These are phyloP conservation scores for Microhierax caerulescens DNA, from an alignment of 2,797 vertebrate genomes.

Conservation along the genomic window DNA sequence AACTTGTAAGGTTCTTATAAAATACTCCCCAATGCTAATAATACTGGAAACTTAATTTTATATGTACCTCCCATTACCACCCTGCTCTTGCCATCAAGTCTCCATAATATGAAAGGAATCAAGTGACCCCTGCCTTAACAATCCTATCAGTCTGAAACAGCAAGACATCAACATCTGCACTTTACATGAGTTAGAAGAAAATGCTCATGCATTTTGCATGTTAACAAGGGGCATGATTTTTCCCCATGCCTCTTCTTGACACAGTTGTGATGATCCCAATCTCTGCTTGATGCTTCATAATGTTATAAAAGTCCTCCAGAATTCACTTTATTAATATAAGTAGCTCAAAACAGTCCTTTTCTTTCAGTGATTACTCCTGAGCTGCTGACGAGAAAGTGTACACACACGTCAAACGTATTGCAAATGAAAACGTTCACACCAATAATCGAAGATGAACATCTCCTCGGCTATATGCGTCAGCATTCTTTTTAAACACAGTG, in stretches of 20 bases:
- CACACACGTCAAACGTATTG: accelerated
- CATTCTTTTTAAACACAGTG: background rate
- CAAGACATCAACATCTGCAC: background rate
- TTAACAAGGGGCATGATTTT: background rate
- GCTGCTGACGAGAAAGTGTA: background rate
- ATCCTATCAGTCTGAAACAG: background rate
- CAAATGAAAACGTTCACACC: background rate
- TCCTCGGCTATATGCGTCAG: background rate
- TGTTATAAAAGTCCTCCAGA: background rate
- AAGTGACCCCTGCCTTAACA: background rate
- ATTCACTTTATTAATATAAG: background rate
- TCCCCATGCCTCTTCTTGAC: background rate
- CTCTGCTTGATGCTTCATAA: background rate
- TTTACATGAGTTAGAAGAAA: background rate
- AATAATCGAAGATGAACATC: background rate
- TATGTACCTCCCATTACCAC: background rate
- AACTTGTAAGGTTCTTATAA: background rate
- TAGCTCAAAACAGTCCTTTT: background rate
- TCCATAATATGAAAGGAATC: background rate
- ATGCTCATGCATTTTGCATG: background rate
- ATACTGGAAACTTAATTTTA: background rate
- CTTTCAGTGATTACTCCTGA: background rate
- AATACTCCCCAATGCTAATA: background rate
- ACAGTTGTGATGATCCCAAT: background rate
- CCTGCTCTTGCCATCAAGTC: background rate